Conservation (phyloP, 2,797 vertebrate species). For the Schizopygopsis malacanthus region DNA sequence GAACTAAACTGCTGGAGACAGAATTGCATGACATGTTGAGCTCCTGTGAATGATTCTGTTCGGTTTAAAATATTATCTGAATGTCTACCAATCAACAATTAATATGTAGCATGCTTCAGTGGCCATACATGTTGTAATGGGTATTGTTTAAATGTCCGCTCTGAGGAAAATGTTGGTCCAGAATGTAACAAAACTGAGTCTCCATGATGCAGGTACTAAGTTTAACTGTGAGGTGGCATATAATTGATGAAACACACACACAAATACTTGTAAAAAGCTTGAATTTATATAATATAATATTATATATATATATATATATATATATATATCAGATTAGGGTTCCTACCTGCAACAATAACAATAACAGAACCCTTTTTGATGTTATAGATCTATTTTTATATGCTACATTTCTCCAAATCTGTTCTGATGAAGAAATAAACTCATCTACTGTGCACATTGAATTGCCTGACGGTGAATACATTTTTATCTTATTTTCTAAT, state of each 20-base stretch:
- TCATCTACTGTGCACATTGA: neutral
- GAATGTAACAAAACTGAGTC: neutral
- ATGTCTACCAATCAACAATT: neutral
- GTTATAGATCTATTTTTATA: too few relatives aligned
- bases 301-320: too few relatives aligned
- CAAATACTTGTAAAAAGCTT: neutral
- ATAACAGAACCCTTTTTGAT: too few relatives aligned
- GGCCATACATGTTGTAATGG: neutral
- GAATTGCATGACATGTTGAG: neutral
- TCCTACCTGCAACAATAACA: too few relatives aligned
- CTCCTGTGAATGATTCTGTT: slow-evolving; percentile 38
- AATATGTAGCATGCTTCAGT: slow-evolving; percentile 10
- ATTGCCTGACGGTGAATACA: neutral
- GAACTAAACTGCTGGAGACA: slow-evolving; percentile 25
- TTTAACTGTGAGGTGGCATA: neutral
- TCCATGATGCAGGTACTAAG: neutral
- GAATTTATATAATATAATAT: too few relatives aligned
- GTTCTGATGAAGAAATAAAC: neutral
- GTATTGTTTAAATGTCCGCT: slow-evolving; percentile 16
- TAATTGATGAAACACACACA: neutral
- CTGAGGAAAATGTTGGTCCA: neutral
- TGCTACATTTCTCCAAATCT: neutral
- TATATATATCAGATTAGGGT: too few relatives aligned
- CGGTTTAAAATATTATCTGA: slow-evolving; percentile 1
- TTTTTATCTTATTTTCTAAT: neutral